Base-by-base conservation (phyloP, 1,140 invertebrate species). In the Cepaea nemoralis region DNA sequence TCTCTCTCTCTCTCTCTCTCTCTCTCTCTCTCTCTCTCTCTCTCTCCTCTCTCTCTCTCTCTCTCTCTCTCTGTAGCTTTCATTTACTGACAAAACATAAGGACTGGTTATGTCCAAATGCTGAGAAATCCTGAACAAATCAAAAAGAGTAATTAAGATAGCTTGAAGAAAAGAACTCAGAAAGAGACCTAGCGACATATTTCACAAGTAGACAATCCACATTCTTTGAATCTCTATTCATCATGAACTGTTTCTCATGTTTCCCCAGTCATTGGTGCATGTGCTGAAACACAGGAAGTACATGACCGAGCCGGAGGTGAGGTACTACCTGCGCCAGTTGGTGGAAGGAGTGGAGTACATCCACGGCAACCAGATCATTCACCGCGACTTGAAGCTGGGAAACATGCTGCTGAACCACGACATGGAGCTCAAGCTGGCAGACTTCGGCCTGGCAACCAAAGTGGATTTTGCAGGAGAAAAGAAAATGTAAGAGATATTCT, bases 351-450 rank as follows among this genome's bases (percentile, higher is more conserved):
- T 87, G 63, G 84, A 86, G 67, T 89, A 90, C 77, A 87, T 89
- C 67, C 89, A 91, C 74, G 82, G 80, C 67, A 85, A 87, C 12
- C 85, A 87, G 33, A 88, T 90, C 80, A 91, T 92, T 71, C 91
- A 92, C 82, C 83, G 91, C 27, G 91, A 92, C 83, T 86, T 92
- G 63, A 92, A 92, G 83, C 88, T 92, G 19, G 91, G 90, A 39
- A 92, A 92, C 80, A 90, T 92, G 89, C 82, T 92, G 12, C 87
- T 92, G 37, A 91, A 90, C 77, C 85, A 89, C 19, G 82, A 87
- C 33, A 91, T 92, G 90, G 84, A 90, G 50, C 83, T 92, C n/a
- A 92, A 92, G 80, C 88, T 92, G 59, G 91, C 89, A 22, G 91
- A 92, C 84, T 92, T 92, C 84, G 91, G 91, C 31, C 85, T 92